Conservation (phyloP, 2,888 invertebrate genomes). For the Aromia moschata region DNA sequence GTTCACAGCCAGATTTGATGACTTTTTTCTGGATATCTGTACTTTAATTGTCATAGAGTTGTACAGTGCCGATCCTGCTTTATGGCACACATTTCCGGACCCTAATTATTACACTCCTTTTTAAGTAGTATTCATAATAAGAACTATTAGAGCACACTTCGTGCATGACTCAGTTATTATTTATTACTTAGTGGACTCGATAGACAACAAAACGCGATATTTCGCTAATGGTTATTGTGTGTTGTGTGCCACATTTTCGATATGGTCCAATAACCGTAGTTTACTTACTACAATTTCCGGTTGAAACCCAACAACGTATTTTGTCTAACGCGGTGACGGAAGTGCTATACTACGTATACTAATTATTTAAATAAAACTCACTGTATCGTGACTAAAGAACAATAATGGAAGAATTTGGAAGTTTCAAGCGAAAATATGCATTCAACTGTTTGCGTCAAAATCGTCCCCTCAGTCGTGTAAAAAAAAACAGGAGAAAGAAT, state of each 20-base stretch:
- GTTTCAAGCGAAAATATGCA: not conserved
- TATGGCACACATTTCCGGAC: too few species aligned
- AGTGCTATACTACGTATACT: too few species aligned
- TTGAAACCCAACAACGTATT: not conserved
- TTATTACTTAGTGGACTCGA: not conserved
- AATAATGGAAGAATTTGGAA: not conserved
- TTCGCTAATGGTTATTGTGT: conserved; percentile 7
- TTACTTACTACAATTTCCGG: conserved; percentile 11
- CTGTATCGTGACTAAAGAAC: not conserved
- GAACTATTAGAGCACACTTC: not conserved
- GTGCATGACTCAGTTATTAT: not conserved
- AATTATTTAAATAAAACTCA: not conserved
- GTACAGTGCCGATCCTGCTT: too few species aligned
- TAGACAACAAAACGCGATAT: not conserved
- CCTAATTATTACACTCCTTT: too few species aligned
- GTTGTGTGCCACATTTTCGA: not conserved
- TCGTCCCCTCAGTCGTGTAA: too few species aligned
- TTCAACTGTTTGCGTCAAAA: too few species aligned
- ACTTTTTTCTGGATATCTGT: too few species aligned
- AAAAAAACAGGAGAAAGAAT: too few species aligned
- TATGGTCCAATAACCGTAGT: conserved; percentile 19
- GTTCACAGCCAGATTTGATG: too few species aligned
- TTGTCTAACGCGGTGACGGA: conserved; percentile 1
- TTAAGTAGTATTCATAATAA: not conserved
- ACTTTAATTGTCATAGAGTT: too few species aligned